Evolutionary conservation across 2,888 invertebrate genomes (phyloP).

Genomic region (Chrysolina americana): DNA sequence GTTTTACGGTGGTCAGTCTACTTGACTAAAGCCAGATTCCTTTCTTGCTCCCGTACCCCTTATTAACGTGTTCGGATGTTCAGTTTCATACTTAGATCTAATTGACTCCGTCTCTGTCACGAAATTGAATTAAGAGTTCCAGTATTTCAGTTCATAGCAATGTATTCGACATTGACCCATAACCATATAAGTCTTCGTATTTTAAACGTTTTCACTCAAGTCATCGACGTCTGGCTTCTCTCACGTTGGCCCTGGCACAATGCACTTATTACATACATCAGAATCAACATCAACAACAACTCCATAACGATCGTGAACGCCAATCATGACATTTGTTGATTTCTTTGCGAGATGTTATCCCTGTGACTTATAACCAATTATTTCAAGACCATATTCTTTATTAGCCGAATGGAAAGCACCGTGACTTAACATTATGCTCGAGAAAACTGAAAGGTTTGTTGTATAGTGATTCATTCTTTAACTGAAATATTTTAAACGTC

Average conservation of each 20-base stretch:
- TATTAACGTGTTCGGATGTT: background rate
- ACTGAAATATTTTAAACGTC: too few relatives aligned
- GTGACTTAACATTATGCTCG: background rate
- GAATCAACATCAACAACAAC: background rate
- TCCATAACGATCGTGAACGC: slow-evolving; percentile 13
- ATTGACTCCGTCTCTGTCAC: slow-evolving; percentile 13
- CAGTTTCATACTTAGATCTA: background rate
- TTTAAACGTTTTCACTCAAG: slow-evolving; percentile 50
- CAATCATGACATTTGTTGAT: slow-evolving; percentile 2
- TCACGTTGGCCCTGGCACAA: slow-evolving; percentile 50
- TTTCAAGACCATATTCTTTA: slow-evolving; percentile 6
- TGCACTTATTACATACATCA: slow-evolving; percentile 51
- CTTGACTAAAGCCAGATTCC: too few relatives aligned
- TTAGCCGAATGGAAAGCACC: slow-evolving; percentile 1
- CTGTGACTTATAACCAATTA: slow-evolving; percentile 7
- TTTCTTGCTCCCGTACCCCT: too few relatives aligned
- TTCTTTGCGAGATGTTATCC: slow-evolving; percentile 27
- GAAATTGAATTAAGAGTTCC: slow-evolving; percentile 19
- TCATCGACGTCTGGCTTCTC: slow-evolving; percentile 48
- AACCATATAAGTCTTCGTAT: slow-evolving; percentile 58
- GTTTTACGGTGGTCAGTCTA: background rate
- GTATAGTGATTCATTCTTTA: too few relatives aligned
- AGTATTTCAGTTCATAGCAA: slow-evolving; percentile 36
- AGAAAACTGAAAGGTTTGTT: background rate
- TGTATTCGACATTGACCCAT: slow-evolving; percentile 58